Conservation (phyloP, 2,113 vertebrate species). For the Thomomys bottae region DNA sequence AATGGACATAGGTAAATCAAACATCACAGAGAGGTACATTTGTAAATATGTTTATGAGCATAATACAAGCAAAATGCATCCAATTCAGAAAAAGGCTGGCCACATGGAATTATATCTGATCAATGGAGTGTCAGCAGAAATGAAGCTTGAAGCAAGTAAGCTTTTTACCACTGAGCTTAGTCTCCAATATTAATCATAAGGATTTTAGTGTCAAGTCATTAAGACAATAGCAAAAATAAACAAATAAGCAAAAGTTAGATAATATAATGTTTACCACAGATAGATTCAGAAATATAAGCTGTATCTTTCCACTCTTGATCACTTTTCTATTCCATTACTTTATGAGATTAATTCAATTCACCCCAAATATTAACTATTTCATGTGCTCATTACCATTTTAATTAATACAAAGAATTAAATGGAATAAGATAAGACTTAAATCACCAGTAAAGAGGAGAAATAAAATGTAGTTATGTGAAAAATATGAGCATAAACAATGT, state of each 20-base stretch:
- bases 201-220: too few relatives aligned
- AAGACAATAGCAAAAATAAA: background rate
- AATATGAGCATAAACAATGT: background rate
- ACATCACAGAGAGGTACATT: background rate
- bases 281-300: background rate
- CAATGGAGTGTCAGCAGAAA: background rate
- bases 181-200: background rate
- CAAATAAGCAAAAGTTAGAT: background rate
- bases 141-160: background rate
- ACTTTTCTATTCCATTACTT: background rate
- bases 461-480: conserved; percentile 23
- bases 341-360: conserved; percentile 34
- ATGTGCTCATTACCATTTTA: conserved; percentile 40
- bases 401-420: conserved; percentile 22
- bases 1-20: background rate
- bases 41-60: background rate
- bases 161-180: background rate
- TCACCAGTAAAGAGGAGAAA: conserved; percentile 1
- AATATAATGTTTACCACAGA: background rate
- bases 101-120: background rate
- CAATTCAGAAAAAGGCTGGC: background rate
- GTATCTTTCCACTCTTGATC: background rate
- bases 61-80: background rate
- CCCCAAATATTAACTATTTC: conserved; percentile 32
- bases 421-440: conserved; percentile 53